Evolutionary conservation across 92 coral and sea anemone genomes (phyloP).

Genomic region (Porites evermanni): DNA sequence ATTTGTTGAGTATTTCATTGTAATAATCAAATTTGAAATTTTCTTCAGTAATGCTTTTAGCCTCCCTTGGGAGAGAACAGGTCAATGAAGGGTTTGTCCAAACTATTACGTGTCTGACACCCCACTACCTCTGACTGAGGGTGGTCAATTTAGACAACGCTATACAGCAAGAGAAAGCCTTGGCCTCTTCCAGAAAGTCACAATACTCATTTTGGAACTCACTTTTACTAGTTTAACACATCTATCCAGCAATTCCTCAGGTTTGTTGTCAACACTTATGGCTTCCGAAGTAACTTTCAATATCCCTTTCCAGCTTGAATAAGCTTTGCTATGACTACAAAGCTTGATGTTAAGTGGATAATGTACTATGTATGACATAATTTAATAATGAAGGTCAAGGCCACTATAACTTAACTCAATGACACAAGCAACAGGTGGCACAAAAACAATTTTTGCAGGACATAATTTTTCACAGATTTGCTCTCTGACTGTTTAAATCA

Average conservation of each 20-base stretch:
- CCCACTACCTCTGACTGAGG: neutral
- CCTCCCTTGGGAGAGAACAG: no score
- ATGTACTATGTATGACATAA: neutral
- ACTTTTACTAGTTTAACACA: no score
- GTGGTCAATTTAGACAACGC: neutral
- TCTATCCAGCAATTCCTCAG: neutral
- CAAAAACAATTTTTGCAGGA: neutral
- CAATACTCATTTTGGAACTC: neutral
- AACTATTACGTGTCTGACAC: neutral
- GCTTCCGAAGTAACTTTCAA: neutral
- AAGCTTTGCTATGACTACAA: constrained; percentile 5
- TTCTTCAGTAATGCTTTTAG: no score
- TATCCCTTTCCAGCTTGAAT: neutral
- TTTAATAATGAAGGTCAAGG: constrained; percentile 20
- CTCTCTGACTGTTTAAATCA: no score
- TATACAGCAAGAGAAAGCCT: neutral
- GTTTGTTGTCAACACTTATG: neutral
- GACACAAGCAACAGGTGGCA: neutral
- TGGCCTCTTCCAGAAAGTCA: neutral
- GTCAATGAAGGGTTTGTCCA: no score
- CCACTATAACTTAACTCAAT: neutral
- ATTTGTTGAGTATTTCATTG: no score
- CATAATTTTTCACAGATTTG: no score
- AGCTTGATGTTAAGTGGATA: neutral
- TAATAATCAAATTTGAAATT: no score